Percentiles rank a stretch among this genome's conserved stretches.
Conservation (phyloP, 2,797 vertebrate species). For the Todus mexicanus region DNA sequence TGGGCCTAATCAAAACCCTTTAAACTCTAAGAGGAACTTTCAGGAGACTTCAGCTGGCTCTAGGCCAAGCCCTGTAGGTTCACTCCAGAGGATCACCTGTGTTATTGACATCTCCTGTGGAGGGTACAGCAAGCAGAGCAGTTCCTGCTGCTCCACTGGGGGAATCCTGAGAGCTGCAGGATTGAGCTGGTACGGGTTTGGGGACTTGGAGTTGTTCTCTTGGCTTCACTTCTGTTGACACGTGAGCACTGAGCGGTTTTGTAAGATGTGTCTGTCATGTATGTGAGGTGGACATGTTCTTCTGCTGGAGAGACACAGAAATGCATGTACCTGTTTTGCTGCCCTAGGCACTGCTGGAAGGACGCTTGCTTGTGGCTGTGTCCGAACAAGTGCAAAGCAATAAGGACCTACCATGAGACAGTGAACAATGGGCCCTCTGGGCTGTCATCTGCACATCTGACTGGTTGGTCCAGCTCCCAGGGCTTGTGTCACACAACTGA, state of each 20-base stretch:
- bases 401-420: background rate
- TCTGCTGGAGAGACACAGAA: background rate
- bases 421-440: background rate
- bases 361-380: background rate
- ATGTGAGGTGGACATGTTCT: background rate
- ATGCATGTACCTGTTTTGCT: background rate
- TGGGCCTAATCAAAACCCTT: background rate
- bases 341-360: background rate
- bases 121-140: background rate
- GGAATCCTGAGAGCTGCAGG: background rate
- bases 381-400: background rate
- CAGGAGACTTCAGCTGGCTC: background rate
- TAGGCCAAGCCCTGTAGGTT: background rate
- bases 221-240: background rate
- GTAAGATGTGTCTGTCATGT: background rate
- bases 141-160: background rate
- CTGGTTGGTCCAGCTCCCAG: background rate
- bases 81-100: background rate
- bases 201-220: background rate
- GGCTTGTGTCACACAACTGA: background rate
- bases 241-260: background rate
- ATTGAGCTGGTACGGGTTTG: background rate
- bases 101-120: background rate
- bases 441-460: background rate
- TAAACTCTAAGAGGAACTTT: background rate